Evolutionary conservation across 2,797 vertebrate species (phyloP), one percentile per base, ranked within the genome.

Genomic region (Malurus leucopterus): DNA sequence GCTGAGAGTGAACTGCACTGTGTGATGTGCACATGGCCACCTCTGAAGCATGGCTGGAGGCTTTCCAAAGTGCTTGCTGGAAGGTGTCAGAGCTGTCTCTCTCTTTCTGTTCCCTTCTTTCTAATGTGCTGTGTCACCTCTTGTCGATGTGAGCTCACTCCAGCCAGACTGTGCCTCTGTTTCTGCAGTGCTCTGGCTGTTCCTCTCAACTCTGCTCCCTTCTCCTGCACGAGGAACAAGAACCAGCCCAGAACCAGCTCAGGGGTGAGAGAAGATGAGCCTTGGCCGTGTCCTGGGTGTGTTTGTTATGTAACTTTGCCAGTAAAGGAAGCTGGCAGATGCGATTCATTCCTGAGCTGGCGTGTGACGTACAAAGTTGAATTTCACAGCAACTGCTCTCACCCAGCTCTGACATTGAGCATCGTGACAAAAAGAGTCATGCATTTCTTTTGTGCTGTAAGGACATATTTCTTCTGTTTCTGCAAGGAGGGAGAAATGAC

Each of bases 71-170:
- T 53, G 62, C 32, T 86, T 88, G 40, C 83, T 92, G 68, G 40
- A 92, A 58, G 65, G 61, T 92, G 77, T 86, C 73, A 82, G 61
- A 50, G 54, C 68, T 84, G 77, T 73, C 71, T 91, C 41, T 82
- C 41, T 55, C 17, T 11, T 76, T 91, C 53, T 70, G 53, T 32
- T 78, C 34, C 6, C 7, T 71, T 80, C 38, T 74, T 61, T 64
- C 41, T 80, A 62, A 89, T 58, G 49, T 53, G 40, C 36, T 76
- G 22, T 76, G 85, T 77, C 76, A 82, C 30, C 49, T 91, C 61
- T 38, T 38, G 40, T 32, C 43, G 59, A 84, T 70, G 70, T 9
- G 8, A 36, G 38, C 40, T 86, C 41, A 67, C 59, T 78, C 32
- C 34, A 41, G 6, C 29, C 47, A 63, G 72, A 24, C 41, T 7